These are phyloP conservation scores for Drosophila greeni DNA, from an alignment of 2,888 invertebrate species.

Conservation along the genomic window DNA sequence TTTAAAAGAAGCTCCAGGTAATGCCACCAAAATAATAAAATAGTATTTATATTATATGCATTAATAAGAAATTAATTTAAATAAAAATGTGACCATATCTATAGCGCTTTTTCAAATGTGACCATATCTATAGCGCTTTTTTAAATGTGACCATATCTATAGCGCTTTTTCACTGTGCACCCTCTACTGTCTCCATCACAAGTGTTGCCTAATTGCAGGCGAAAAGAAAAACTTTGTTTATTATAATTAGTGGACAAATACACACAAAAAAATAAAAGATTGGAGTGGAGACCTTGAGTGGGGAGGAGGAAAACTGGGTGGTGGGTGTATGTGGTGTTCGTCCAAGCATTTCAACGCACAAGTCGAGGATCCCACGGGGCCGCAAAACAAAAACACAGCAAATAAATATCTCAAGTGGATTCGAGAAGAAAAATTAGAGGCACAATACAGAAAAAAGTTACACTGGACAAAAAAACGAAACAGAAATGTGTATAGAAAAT, in stretches of 20 bases:
- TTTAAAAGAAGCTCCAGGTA: too few relatives aligned
- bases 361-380: constrained; percentile 16
- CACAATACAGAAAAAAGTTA: constrained; percentile 6
- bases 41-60: too few relatives aligned
- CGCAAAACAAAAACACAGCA: constrained; percentile 12
- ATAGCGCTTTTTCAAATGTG: too few relatives aligned
- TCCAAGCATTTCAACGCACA: constrained; percentile 4
- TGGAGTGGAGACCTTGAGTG: too few relatives aligned
- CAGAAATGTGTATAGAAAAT: not conserved
- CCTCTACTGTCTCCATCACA: constrained; percentile 10
- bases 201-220: constrained; percentile 29
- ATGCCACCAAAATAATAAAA: too few relatives aligned
- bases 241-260: constrained; percentile 35
- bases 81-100: too few relatives aligned
- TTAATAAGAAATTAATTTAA: too few relatives aligned
- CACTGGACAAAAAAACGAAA: constrained; percentile 5
- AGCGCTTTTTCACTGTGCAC: not conserved
- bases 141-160: too few relatives aligned
- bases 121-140: too few relatives aligned
- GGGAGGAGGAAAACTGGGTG: not conserved
- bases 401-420: constrained; percentile 34
- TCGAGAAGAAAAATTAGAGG: constrained; percentile 16
- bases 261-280: constrained; percentile 13
- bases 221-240: constrained; percentile 32
- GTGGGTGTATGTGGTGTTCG: not conserved